These are phyloP conservation scores for Drosophila kokeensis DNA, from an alignment of 2,888 invertebrate species.

Conservation along the genomic window DNA sequence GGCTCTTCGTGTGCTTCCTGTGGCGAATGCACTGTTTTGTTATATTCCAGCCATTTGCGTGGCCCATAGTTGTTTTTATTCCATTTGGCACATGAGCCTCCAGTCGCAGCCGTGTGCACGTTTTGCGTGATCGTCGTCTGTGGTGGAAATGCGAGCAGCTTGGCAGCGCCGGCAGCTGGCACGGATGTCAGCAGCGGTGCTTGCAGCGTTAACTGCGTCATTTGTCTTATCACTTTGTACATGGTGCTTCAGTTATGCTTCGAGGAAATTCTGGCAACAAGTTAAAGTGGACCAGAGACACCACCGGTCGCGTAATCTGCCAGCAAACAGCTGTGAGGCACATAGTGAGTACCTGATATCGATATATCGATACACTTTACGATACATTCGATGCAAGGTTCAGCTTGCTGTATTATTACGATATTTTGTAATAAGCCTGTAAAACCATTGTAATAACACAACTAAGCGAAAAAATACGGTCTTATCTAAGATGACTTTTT, in stretches of 20 bases:
- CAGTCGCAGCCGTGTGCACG: constrained; percentile 77
- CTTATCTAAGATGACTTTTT: no score
- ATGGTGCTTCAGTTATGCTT: constrained; percentile 36
- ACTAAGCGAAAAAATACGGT: no score
- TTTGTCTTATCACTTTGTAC: constrained; percentile 64
- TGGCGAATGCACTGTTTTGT: constrained; percentile 92
- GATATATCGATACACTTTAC: constrained; percentile 13
- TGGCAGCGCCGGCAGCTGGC: constrained; percentile 11
- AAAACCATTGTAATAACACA: no score
- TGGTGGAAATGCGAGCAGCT: constrained; percentile 23
- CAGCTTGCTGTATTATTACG: neutral
- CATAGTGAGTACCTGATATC: constrained; percentile 5
- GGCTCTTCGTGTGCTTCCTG: constrained; percentile 91
- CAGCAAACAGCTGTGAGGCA: constrained; percentile 46
- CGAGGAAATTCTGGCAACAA: constrained; percentile 10
- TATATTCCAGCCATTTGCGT: constrained; percentile 88
- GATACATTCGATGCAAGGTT: neutral
- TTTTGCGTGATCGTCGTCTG: constrained; percentile 29
- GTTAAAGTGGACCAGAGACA: constrained; percentile 23
- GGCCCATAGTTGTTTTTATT: constrained; percentile 85
- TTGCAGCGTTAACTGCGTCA: constrained; percentile 61
- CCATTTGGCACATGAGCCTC: constrained; percentile 71
- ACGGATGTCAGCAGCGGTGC: constrained; percentile 25
- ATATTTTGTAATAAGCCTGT: neutral
- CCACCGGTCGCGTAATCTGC: constrained; percentile 65